Percentiles rank a stretch among this genome's conserved stretches.
phyloP scores from a whole-genome alignment of 1,140 invertebrate genomes.

The Listronotus bonariensis region DNA sequence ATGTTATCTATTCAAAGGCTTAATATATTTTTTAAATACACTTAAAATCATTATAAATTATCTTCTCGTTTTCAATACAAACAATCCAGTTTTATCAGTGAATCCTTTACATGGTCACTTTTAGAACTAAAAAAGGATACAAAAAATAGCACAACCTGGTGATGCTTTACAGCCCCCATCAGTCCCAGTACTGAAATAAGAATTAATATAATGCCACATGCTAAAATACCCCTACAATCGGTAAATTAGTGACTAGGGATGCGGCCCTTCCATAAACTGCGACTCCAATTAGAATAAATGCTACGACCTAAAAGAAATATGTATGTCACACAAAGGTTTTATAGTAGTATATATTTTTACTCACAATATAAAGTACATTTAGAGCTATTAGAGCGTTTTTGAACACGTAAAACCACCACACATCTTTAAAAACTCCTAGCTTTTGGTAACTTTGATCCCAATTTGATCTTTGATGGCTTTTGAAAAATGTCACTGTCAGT shows the following conservation, averaged over 20 bases:
- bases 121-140: slow-evolving; percentile 78
- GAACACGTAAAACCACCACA: slow-evolving; percentile 92
- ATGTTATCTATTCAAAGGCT: too few species aligned
- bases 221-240: slow-evolving; percentile 93
- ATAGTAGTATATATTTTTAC: slow-evolving; percentile 46
- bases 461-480: too few species aligned
- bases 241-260: slow-evolving; percentile 81
- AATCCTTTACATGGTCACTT: background rate
- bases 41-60: background rate
- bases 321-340: slow-evolving; percentile 38
- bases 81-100: background rate
- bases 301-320: slow-evolving; percentile 76
- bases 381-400: slow-evolving; percentile 87
- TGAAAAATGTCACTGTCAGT: too few species aligned
- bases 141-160: slow-evolving; percentile 96
- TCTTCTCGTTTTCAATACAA: background rate
- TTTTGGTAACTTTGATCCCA: background rate
- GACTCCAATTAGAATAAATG: slow-evolving; percentile 87
- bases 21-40: too few species aligned
- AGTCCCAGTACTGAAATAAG: slow-evolving; percentile 88
- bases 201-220: slow-evolving; percentile 91
- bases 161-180: slow-evolving; percentile 91
- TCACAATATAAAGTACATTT: slow-evolving; percentile 90
- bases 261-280: slow-evolving; percentile 86
- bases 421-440: slow-evolving; percentile 63